These are phyloP conservation scores for Sisor rabdophorus DNA, from an alignment of 2,113 vertebrate genomes.

Conservation along the genomic window DNA sequence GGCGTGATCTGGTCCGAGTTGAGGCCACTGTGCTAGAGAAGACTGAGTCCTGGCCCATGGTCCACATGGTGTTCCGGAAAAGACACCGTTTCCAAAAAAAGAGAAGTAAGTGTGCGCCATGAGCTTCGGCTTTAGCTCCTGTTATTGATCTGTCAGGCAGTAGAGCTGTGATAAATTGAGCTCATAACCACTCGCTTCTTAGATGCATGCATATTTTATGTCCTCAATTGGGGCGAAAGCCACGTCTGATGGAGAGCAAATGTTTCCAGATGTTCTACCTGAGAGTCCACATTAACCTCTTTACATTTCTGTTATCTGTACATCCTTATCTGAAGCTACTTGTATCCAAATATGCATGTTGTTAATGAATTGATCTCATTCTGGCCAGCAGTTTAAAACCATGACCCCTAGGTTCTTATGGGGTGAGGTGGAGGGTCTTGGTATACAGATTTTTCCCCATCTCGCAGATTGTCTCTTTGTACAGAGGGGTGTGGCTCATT, in stretches of 20 bases:
- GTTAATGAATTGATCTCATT: too few relatives aligned
- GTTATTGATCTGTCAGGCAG: background rate
- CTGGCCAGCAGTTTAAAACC: too few relatives aligned
- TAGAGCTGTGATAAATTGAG: background rate
- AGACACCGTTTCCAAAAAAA: conserved; percentile 71
- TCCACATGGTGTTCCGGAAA: conserved; percentile 74
- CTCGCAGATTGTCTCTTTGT: too few relatives aligned
- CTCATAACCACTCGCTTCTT: conserved; percentile 13
- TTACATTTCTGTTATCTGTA: too few relatives aligned
- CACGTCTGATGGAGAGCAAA: background rate
- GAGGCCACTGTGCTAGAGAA: conserved; percentile 85
- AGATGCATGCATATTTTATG: conserved; percentile 30
- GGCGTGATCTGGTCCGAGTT: conserved; percentile 77
- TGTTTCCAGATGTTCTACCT: too few relatives aligned
- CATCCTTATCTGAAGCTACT: too few relatives aligned
- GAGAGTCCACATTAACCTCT: too few relatives aligned
- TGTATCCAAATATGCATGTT: too few relatives aligned
- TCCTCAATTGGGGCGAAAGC: background rate
- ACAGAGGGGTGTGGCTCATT: too few relatives aligned
- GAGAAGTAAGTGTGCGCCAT: conserved; percentile 66
- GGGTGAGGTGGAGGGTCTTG: too few relatives aligned
- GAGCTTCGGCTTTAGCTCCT: background rate
- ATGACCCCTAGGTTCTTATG: too few relatives aligned
- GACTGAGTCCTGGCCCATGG: conserved; percentile 77
- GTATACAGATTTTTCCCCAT: too few relatives aligned